These are phyloP conservation scores for Agriotes lineatus DNA, from an alignment of 2,888 invertebrate genomes.

Conservation along the genomic window DNA sequence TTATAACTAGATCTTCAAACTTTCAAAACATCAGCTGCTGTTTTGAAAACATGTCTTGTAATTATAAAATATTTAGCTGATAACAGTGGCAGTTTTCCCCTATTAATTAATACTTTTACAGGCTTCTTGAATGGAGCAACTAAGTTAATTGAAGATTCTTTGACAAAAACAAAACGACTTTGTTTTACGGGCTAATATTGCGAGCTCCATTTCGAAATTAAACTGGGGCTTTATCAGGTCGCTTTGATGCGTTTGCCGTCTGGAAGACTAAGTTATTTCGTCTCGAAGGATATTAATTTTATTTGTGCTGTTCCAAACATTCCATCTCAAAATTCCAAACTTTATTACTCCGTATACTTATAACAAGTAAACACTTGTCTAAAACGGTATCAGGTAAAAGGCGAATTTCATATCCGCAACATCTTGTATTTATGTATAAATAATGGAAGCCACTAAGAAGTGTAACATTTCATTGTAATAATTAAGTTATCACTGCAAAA, in stretches of 20 bases:
- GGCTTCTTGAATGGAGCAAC: not conserved
- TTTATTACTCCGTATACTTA: constrained; percentile 1
- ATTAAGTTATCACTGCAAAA: too few relatives aligned
- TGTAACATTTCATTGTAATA: too few relatives aligned
- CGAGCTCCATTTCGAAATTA: constrained; percentile 19
- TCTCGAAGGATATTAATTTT: constrained; percentile 31
- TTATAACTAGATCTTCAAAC: too few relatives aligned
- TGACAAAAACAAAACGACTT: constrained; percentile 1
- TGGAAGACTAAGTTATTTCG: constrained; percentile 5
- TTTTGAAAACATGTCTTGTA: too few relatives aligned
- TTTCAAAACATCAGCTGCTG: too few relatives aligned
- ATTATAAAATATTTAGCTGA: too few relatives aligned
- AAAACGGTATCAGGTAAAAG: too few relatives aligned
- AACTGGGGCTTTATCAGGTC: constrained; percentile 10
- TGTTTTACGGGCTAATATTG: constrained; percentile 17
- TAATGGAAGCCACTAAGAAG: too few relatives aligned
- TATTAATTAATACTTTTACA: constrained; percentile 1
- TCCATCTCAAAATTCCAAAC: not conserved
- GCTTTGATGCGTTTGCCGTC: constrained; percentile 22
- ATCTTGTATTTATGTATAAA: too few relatives aligned
- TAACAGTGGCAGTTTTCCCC: not conserved
- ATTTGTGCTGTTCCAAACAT: constrained; percentile 17
- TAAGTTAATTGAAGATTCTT: constrained; percentile 5
- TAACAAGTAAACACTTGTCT: not conserved
- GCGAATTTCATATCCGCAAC: too few relatives aligned